Conservation (phyloP, 2,113 vertebrate species). For the Pungitius pungitius region DNA sequence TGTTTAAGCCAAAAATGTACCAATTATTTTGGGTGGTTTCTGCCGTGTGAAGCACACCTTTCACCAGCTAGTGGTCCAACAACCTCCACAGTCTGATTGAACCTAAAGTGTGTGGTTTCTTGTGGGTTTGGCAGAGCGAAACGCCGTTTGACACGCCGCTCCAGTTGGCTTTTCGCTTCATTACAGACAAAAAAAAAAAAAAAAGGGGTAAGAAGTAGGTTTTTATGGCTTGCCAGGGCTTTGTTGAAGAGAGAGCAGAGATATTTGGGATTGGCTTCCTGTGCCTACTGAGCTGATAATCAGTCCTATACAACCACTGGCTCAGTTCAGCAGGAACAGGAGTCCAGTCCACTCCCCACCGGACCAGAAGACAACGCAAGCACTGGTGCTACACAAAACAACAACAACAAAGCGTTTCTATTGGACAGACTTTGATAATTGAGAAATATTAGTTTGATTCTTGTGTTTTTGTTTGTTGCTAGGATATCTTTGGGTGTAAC, state of each 20-base stretch:
- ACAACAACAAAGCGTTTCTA: too few species aligned
- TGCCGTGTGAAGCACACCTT: slow-evolving; percentile 16
- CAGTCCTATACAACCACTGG: slow-evolving; percentile 98
- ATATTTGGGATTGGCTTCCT: slow-evolving; percentile 89
- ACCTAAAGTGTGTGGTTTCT: slow-evolving; percentile 21
- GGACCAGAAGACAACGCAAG: slow-evolving; percentile 16
- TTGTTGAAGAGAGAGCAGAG: slow-evolving; percentile 22
- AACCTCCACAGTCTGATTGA: slow-evolving; percentile 10
- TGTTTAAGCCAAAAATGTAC: neutral
- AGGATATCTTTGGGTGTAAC: neutral
- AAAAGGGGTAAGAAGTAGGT: neutral
- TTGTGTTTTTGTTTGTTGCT: neutral
- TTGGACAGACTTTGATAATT: neutral
- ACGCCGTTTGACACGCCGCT: slow-evolving; percentile 12
- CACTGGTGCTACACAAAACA: neutral
- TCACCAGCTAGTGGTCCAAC: slow-evolving; percentile 32
- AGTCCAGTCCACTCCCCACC: slow-evolving; percentile 89
- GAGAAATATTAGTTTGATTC: neutral
- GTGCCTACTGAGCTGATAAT: slow-evolving; percentile 99
- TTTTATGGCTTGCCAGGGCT: neutral
- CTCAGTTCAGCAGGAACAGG: slow-evolving; percentile 99
- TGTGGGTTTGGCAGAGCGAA: slow-evolving; percentile 37
- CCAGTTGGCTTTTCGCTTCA: slow-evolving; percentile 29
- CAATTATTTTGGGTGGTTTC: slow-evolving; percentile 19
- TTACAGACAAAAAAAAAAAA: neutral